Evolutionary conservation across 2,113 vertebrate genomes (phyloP), one percentile per base, ranked within the genome.

Genomic region (Agapornis roseicollis): DNA sequence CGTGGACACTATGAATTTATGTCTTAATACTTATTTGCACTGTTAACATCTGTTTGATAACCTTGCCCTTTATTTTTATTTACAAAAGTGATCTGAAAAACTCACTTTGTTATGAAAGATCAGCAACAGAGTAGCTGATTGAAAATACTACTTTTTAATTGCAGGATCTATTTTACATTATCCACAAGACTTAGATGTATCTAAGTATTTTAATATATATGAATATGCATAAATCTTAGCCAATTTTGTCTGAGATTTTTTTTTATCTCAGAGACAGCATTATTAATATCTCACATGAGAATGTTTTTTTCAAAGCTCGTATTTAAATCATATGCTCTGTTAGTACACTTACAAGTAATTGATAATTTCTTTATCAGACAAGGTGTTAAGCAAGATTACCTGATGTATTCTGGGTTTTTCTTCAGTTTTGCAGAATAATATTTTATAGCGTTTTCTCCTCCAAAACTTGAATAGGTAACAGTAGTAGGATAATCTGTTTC

Each of bases 401-500:
- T 97, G 83, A 98, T 94, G 27, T 98, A 98, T 53, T 97, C 93
- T 76, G 94, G 55, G 29, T 33, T 98, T 97, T 96, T 96, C 76
- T 97, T 98, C 89, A 98, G 83, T 84, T 97, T 98, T 42, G 78
- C 63, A 27, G 98, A 98, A 72, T 98, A 79, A 60, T 95, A 95
- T 72, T 96, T 96, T 18, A 97, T 90, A 53, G 95, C 94, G 9
- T 64, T 97, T 83, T 95, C 82, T 92, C 97, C 98, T 87, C 97
- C 98, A 89, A 98, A 98, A 37, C 91, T 97, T 31, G 98, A 97
- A 80, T 98, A 98, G 39, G 97, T 98, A 63, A 98, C 69, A 41
- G 94, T 96, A 9, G 97, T 93, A 17, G 97, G 97, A 44, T 98
- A 98, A 72, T 97, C 94, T 3, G 90, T 98, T 91, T 98, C 97